Evolutionary conservation across 2,797 vertebrate genomes (phyloP).

Genomic region (Xenentodon cancila): DNA sequence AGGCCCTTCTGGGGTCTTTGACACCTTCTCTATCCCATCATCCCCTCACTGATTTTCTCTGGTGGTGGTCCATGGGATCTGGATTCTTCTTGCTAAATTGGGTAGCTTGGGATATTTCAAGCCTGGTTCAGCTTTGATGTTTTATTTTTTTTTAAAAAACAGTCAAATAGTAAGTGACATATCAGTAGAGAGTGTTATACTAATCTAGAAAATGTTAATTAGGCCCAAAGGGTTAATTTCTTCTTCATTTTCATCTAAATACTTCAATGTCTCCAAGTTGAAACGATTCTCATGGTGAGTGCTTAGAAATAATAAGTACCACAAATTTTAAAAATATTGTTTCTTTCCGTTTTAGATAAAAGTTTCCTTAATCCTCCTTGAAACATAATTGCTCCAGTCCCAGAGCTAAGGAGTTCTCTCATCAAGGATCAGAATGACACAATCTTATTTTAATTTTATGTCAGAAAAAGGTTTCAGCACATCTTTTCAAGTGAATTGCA

Average conservation of each 20-base stretch:
- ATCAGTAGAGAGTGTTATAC: conserved; percentile 75
- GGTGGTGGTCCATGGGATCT: conserved; percentile 59
- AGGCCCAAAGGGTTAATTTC: conserved; percentile 81
- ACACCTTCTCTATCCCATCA: conserved; percentile 54
- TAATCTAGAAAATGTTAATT: conserved; percentile 82
- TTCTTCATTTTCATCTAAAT: conserved; percentile 59
- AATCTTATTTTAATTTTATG: conserved; percentile 43
- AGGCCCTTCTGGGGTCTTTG: conserved; percentile 52
- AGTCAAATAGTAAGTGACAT: conserved; percentile 66
- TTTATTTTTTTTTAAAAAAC: conserved; percentile 54
- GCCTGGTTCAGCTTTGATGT: conserved; percentile 78
- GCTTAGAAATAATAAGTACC: conserved; percentile 67
- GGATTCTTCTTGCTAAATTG: conserved; percentile 68
- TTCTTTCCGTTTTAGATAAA: conserved; percentile 62
- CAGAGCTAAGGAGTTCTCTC: conserved; percentile 42
- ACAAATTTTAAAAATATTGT: conserved; percentile 53
- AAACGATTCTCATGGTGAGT: conserved; percentile 57
- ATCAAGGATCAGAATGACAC: conserved; percentile 34
- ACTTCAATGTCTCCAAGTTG: conserved; percentile 65
- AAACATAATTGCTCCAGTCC: conserved; percentile 68
- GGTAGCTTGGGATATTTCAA: conserved; percentile 65
- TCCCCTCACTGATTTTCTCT: conserved; percentile 43
- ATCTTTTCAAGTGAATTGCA: conserved; percentile 2
- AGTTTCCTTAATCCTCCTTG: conserved; percentile 73
- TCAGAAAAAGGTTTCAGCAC: conserved; percentile 11